Evolutionary conservation across 2,797 vertebrate genomes (phyloP), one percentile per base, ranked within the genome.

Genomic region (Labeo calbasu): DNA sequence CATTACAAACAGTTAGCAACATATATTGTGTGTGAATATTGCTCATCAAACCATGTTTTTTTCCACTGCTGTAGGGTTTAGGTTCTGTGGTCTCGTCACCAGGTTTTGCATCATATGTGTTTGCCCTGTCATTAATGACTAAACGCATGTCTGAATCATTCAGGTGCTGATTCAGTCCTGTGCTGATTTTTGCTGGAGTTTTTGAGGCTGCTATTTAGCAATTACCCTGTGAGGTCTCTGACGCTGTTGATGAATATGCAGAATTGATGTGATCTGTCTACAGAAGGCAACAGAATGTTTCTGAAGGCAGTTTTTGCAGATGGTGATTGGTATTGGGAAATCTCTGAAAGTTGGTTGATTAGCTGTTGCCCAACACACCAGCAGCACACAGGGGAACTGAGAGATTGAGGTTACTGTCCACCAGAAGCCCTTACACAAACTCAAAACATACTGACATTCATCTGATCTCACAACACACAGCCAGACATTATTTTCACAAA

Each of bases 321-420:
- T 77, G 66, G 48, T 70, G 51, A 72, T 76, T 57, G 63, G 23
- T 50, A 23, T 88, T 88, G 85, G 83, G 83, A 88, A 88, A 88
- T 88, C 68, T 81, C 61, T 85, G 83, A 88, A 88, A 85, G 84
- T 88, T 83, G 80, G 50, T 65, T 72, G 75, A 88, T 87, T 76
- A 63, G 63, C 59, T 88, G 73, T 89, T 89, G n/a, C 85, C 79
- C 75, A 88, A 88, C 75, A 78, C 11, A 23, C 32, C 36, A 71
- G 61, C 15, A 48, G 43, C 65, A 28, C 69, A 70, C 50, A 48
- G 28, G 63, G 86, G 85, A 89, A 87, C 83, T 89, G 84, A 89
- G 81, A 88, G 77, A 77, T 6, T 13, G 63, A 76, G n/a, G 48
- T 66, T 79, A 76, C 53, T 32, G 65, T 61, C 48, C 23, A 71